A percentile compares a stretch with the other conserved stretches of the same genome.
Evolutionary conservation across 2,888 invertebrate genomes (phyloP).

Genomic region (Chymomyza fuscimana): DNA sequence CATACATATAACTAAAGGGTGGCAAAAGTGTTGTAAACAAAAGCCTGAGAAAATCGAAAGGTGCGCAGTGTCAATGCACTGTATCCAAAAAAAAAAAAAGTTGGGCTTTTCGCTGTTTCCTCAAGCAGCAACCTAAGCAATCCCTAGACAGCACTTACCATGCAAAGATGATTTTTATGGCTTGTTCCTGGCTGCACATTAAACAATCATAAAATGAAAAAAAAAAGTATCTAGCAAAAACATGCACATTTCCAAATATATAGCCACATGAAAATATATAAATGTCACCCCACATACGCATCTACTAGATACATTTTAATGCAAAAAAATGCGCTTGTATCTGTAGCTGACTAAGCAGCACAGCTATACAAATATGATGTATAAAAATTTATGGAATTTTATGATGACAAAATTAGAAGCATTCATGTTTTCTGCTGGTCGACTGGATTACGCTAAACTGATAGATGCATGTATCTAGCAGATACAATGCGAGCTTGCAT

Average conservation of each 20-base stretch:
- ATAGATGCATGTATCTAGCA: not conserved
- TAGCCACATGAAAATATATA: not conserved
- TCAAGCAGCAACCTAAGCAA: not conserved
- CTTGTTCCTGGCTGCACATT: constrained; percentile 45
- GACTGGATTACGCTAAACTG: not conserved
- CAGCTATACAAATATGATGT: constrained; percentile 21
- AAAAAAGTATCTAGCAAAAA: constrained; percentile 22
- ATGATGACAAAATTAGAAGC: constrained; percentile 27
- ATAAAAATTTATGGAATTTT: constrained; percentile 58
- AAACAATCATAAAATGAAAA: constrained; percentile 49
- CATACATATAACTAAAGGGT: constrained; percentile 25
- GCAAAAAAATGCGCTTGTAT: not conserved
- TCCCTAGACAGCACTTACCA: not conserved
- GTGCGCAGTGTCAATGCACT: constrained; percentile 52
- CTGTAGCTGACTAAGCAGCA: constrained; percentile 1
- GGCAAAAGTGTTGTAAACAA: constrained; percentile 40
- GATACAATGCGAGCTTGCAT: not conserved
- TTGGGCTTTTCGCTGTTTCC: not conserved
- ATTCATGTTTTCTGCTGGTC: not conserved
- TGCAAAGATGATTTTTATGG: constrained; percentile 24
- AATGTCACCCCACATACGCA: not conserved
- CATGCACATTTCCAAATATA: constrained; percentile 18
- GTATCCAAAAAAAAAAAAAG: not conserved
- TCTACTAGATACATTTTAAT: not conserved
- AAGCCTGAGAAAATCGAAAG: constrained; percentile 56